Percentiles rank a stretch among this genome's conserved stretches.
Conservation (phyloP, 2,113 vertebrate genomes). For the Dipodomys spectabilis region DNA sequence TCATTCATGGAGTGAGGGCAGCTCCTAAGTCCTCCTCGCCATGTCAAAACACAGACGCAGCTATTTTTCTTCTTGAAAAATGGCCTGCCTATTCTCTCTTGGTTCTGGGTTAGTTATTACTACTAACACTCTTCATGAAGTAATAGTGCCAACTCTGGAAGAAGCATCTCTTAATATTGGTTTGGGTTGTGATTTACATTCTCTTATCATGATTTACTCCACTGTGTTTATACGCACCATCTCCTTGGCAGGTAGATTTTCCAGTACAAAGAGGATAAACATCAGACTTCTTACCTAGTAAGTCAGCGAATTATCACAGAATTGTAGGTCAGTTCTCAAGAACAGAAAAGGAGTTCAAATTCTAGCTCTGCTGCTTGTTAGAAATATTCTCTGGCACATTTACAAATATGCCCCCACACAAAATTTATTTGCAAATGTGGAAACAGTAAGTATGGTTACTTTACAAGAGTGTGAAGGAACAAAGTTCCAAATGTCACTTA, state of each 20-base stretch:
- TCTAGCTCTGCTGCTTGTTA: not conserved
- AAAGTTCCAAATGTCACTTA: not conserved
- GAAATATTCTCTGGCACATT: not conserved
- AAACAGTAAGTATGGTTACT: not conserved
- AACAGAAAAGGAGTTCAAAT: not conserved
- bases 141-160: not conserved
- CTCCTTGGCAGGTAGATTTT: not conserved
- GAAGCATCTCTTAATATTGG: not conserved
- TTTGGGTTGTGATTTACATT: not conserved
- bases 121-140: not conserved
- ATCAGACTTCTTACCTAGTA: not conserved
- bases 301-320: not conserved
- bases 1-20: not conserved
- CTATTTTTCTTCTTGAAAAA: constrained; percentile 1
- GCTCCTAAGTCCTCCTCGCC: not conserved
- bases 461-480: not conserved
- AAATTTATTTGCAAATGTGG: not conserved
- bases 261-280: not conserved
- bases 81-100: not conserved
- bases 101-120: not conserved
- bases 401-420: not conserved
- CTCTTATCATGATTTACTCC: not conserved
- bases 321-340: not conserved
- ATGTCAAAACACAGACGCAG: not conserved
- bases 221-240: not conserved